These are phyloP conservation scores for Etia nguti DNA, from an alignment of 2,113 vertebrate species.

Conservation along the genomic window DNA sequence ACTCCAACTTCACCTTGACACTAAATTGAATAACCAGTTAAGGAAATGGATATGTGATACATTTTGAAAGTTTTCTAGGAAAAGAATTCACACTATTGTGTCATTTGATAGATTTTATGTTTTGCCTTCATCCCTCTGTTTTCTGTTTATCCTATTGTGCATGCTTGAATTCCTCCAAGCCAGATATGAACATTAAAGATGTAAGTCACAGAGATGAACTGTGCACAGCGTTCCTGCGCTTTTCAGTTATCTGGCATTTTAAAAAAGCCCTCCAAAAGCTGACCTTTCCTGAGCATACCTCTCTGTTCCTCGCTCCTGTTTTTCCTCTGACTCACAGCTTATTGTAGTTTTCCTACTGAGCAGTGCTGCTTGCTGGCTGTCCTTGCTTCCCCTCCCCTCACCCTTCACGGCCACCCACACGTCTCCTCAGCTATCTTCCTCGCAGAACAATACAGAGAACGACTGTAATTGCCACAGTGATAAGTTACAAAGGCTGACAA, in stretches of 20 bases:
- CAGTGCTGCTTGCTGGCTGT: slow-evolving; percentile 34
- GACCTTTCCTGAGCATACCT: slow-evolving; percentile 47
- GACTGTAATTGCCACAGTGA: slow-evolving; percentile 22
- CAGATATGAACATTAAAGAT: slow-evolving; percentile 32
- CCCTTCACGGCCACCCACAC: slow-evolving; percentile 54
- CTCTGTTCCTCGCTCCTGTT: slow-evolving; percentile 15
- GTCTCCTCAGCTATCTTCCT: slow-evolving; percentile 53
- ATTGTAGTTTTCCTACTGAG: slow-evolving; percentile 45
- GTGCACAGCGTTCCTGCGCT: background rate
- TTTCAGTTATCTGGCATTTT: slow-evolving; percentile 33
- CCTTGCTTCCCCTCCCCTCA: slow-evolving; percentile 30
- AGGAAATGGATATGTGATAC: background rate
- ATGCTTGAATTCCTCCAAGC: background rate
- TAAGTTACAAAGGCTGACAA: background rate
- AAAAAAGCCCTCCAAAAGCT: slow-evolving; percentile 20
- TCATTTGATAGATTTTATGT: background rate
- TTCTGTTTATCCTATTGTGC: slow-evolving; percentile 25
- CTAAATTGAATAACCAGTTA: background rate
- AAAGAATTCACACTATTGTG: background rate
- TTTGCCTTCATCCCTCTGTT: background rate
- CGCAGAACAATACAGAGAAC: slow-evolving; percentile 37
- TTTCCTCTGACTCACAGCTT: slow-evolving; percentile 50
- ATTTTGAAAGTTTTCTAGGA: background rate
- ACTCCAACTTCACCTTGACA: background rate
- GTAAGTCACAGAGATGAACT: background rate